A percentile compares a stretch with the other conserved stretches of the same genome.
Conservation (phyloP, 2,888 invertebrate species). For the Phrixothrix hirtus region DNA sequence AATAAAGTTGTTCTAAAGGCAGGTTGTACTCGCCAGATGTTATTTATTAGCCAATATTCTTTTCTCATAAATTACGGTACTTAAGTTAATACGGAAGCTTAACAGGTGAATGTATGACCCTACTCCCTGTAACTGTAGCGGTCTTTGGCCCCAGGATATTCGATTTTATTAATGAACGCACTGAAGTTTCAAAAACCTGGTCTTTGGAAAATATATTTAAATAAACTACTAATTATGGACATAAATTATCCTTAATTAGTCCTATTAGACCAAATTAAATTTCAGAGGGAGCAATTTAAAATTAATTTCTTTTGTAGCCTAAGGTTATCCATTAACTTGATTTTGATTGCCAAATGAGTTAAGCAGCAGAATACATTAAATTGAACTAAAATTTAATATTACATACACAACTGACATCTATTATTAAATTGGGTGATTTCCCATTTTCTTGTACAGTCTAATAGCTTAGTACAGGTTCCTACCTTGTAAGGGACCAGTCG, state of each 20-base stretch:
- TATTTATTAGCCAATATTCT: too few species aligned
- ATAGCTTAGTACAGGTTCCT: slow-evolving; percentile 32
- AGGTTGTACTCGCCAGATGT: too few species aligned
- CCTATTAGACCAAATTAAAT: neutral
- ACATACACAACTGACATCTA: slow-evolving; percentile 1
- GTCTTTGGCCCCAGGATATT: neutral
- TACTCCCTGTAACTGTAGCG: neutral
- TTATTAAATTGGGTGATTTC: neutral
- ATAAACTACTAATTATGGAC: neutral
- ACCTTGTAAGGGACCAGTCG: slow-evolving; percentile 59
- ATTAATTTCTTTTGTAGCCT: neutral
- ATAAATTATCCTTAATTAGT: neutral
- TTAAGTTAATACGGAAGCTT: too few species aligned
- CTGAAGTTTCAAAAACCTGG: neutral
- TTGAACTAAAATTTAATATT: neutral
- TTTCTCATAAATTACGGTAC: too few species aligned
- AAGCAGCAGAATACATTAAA: too few species aligned
- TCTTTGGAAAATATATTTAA: neutral
- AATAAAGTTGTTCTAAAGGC: too few species aligned
- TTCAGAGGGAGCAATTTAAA: neutral
- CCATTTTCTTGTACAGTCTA: neutral
- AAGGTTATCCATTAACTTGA: neutral
- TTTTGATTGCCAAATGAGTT: neutral
- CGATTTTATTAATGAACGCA: neutral
- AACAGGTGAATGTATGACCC: neutral